Evolutionary conservation across 2,888 invertebrate genomes (phyloP).

Genomic region (Orthonevra nobilis): DNA sequence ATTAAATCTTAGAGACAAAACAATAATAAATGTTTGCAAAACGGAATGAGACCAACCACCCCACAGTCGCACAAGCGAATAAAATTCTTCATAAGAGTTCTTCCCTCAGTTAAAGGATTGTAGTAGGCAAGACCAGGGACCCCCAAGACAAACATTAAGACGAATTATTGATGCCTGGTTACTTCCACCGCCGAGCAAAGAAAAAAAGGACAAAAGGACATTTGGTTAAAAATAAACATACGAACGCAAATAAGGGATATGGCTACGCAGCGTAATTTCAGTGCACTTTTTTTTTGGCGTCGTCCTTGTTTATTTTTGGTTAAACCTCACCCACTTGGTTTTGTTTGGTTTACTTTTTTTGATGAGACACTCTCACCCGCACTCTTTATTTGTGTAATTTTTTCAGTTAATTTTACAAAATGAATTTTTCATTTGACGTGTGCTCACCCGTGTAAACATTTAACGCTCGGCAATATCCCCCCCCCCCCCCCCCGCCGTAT

Average conservation of each 20-base stretch:
- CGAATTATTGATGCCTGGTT: conserved; percentile 62
- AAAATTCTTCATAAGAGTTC: no score
- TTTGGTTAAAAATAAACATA: conserved; percentile 60
- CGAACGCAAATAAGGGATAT: conserved; percentile 58
- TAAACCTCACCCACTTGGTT: conserved; percentile 49
- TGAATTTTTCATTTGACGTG: conserved; percentile 70
- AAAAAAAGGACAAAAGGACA: conserved; percentile 55
- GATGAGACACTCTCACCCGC: conserved; percentile 47
- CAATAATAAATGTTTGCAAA: no score
- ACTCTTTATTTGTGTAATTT: conserved; percentile 34
- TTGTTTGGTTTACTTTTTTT: conserved; percentile 8
- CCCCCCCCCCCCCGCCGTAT: no score
- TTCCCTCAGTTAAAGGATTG: no score
- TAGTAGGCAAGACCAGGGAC: neutral
- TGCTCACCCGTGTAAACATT: conserved; percentile 70
- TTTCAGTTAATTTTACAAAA: conserved; percentile 69
- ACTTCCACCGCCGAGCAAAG: conserved; percentile 24
- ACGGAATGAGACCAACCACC: no score
- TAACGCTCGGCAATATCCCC: conserved; percentile 63
- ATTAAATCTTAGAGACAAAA: no score
- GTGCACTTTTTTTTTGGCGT: neutral
- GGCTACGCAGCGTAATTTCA: conserved; percentile 44
- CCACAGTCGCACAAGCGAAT: no score
- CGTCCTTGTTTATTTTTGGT: conserved; percentile 52
- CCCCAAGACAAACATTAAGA: conserved; percentile 47